Evolutionary conservation across 2,113 vertebrate genomes (phyloP), one percentile per base, ranked within the genome.

Genomic region (Enhydra lutris): DNA sequence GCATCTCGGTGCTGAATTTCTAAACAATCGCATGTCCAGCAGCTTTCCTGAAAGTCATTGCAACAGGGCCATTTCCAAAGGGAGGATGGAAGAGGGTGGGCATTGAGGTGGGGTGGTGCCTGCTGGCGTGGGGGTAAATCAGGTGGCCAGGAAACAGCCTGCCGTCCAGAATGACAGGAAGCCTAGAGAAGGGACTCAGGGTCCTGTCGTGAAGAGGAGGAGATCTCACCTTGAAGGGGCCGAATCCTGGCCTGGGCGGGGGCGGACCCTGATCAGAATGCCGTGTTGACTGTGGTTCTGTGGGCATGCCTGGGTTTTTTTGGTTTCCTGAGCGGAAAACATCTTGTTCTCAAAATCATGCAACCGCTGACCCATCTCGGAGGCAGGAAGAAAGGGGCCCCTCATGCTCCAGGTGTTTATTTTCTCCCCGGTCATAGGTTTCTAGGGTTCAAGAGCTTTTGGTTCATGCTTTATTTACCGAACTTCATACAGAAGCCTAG

Each of bases 191-290:
- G 18, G 59, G 59, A 31, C 36, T 17, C 10, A 36, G 29, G 29
- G 31, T 73, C 45, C 36, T 36, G 34, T 18, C 10, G 12, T 24
- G 24, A 61, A 36, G 10, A 34, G 29, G n/a, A 65, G 17, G 73
- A 24, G 10, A 12, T 31, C 55, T 61, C 36, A 55, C 76, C 47
- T 71, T 18, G 34, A 42, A 50, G 34, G 71, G 84, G 18, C 13
- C 0, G 39, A 10, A 42, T 26, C 6, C 21, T 6, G 0, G 45
- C 0, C 3, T 6, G 18, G 2, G 31, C 0, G 10, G 17, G 10
- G 21, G 69, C 50, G 55, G 15, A 47, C 24, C 11, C 39, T 23
- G 2, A 2, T 57, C 0, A 1, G 50, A 55, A 12, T 36, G 1
- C 36, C 29, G 59, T 57, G 74, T n/a, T 88, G 20, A 29, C 5